Base-by-base conservation (phyloP, 2,888 invertebrate genomes). In the Eupithecia pulchellata region DNA sequence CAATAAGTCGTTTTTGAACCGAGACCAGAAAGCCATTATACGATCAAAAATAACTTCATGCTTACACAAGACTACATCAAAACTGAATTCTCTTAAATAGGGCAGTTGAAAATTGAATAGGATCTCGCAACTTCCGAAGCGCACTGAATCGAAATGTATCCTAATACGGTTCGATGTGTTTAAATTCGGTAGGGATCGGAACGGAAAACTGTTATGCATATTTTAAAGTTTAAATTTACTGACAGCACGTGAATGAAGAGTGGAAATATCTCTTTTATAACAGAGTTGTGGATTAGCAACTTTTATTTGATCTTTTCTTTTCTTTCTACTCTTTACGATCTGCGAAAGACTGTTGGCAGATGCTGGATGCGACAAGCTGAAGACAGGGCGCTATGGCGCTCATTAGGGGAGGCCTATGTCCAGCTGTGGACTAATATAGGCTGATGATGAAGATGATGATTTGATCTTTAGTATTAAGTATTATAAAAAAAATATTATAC, bases 171-270 rank as follows among this genome's bases (percentile, higher is more conserved):
- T 87, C 87, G 88, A 90, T 92, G 90, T 91, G 89, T 93, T 93
- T 92, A 92, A 93, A 93, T 93, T 93, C 87, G 81, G 89, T 88
- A 89, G 89, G 88, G 89, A 91, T 88, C 89, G 92, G 91, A 89
- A 92, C 84, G 92, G 93, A 92, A 93, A 93, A 93, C 93, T 93
- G 93, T 93, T 93, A 93, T 92, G 93, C 93, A 94, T 94, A 94
- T 93, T 93, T 94, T 93, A 93, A 93, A 93, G 90, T 92, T 88
- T 91, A 91, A 93, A 93, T 93, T 92, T 93, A 92, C 92, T 92
- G 91, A 89, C 86, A 85, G 78, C 81, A 82, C 80, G 86, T 84
- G 90, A 90, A 89, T 88, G 89, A 89, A 86, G 87, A 89, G 87
- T 88, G 83, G 75, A 84, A 89, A 92, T 90, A 89, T 89, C 86